Conservation (phyloP, 2,888 invertebrate genomes). For the Myopa tessellatipennis region DNA sequence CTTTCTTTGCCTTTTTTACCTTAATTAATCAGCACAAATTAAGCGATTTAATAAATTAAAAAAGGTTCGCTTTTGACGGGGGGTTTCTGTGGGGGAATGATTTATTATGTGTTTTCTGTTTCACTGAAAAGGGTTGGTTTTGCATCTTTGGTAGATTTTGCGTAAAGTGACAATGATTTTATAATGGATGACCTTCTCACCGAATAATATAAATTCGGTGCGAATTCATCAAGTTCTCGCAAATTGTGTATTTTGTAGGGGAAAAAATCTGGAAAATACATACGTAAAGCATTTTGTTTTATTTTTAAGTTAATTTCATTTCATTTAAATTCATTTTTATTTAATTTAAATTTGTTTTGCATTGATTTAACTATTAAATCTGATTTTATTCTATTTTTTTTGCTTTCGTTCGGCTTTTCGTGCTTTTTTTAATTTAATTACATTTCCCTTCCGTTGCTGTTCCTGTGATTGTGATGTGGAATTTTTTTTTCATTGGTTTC, state of each 20-base stretch:
- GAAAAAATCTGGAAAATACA: too few relatives aligned
- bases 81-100: neutral
- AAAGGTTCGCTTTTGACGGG: neutral
- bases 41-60: conserved; percentile 30
- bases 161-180: too few relatives aligned
- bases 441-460: conserved; percentile 37
- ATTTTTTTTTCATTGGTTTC: neutral
- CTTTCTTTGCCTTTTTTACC: neutral
- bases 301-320: neutral
- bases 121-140: neutral
- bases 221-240: too few relatives aligned
- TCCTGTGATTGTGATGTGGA: conserved; percentile 9
- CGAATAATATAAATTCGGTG: too few relatives aligned
- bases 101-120: conserved; percentile 1
- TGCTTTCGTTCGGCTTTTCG: neutral
- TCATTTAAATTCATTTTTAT: neutral
- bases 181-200: too few relatives aligned
- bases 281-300: neutral
- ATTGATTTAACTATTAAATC: neutral
- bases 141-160: too few relatives aligned
- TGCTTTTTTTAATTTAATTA: conserved; percentile 54
- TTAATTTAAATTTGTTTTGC: neutral
- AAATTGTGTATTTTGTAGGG: too few relatives aligned
- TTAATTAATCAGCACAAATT: conserved; percentile 34
- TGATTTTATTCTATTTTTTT: neutral